phyloP scores from a whole-genome alignment of 2,113 vertebrate species.

The Callorhinus ursinus region DNA sequence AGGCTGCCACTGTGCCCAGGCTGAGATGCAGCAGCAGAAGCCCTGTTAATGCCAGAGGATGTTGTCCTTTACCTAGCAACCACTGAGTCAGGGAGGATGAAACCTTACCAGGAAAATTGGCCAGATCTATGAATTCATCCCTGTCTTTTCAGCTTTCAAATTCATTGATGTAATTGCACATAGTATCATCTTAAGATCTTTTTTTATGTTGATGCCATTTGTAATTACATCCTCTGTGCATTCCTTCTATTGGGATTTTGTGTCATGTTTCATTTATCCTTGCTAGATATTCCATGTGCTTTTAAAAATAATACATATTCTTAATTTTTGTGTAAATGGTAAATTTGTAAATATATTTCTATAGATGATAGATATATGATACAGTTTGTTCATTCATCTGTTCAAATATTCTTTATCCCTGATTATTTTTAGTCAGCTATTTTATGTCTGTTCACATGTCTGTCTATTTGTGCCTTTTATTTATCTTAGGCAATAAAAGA shows the following conservation, averaged over 20 bases:
- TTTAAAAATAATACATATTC: background rate
- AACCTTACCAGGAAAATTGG: no score
- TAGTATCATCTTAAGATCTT: background rate
- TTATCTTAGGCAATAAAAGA: background rate
- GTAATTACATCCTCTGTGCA: background rate
- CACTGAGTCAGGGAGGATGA: background rate
- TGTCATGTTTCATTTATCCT: background rate
- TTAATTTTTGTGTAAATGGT: background rate
- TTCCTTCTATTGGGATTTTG: background rate
- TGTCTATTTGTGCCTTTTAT: background rate
- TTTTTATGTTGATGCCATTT: background rate
- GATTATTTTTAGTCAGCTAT: background rate
- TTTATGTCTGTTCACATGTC: background rate
- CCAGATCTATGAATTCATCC: background rate
- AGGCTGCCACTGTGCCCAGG: background rate
- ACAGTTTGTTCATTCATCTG: background rate
- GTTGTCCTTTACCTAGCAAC: background rate
- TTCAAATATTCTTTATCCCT: background rate
- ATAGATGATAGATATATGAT: background rate
- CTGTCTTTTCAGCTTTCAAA: background rate
- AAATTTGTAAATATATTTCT: background rate
- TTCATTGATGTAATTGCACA: background rate
- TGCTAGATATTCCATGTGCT: no score
- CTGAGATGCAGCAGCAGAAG: background rate
- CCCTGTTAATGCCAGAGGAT: accelerated